Base-by-base conservation (phyloP, 2,888 invertebrate genomes). In the Pecten maximus region DNA sequence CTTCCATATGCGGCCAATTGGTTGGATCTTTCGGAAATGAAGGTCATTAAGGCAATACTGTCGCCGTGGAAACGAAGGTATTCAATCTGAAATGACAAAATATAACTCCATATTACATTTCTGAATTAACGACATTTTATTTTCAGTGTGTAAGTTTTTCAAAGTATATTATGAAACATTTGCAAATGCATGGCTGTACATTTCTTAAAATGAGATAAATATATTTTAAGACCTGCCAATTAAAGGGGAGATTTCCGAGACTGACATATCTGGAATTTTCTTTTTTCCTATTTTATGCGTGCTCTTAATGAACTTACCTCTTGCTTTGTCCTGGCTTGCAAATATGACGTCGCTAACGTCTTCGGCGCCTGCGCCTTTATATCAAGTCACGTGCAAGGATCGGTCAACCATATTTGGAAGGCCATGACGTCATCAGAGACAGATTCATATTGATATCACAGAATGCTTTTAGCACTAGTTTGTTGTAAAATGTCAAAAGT, bases 341-440 rank as follows among this genome's bases (percentile, higher is more conserved):
- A n/a, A 74, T 74, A 6, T 35, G 74, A 74, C 74, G 74, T 74
- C 74, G 35, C 35, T 74, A 74, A 74, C 74, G 74, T 74, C 74
- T 74, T 35, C 35, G 74, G 74, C 74, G 74, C 74, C 74, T 74
- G 74, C 35, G 74, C 74, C 74, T 74, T 35, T 74, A 2, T 35
- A 10, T 74, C 35, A 28, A 74, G 74, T 74, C 74, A 35, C 74
- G 74, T 28, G 74, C 35, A 35, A 35, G 74, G 74, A 35, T 2
- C 28, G 3, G 28, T 28, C 35, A 74, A 2, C 15, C 60, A 35
- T 74, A 23, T 28, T 23, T 74, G 28, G 74, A 35, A 60, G n/a
- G n/a, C 16, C 23, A 23, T 4, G n/a, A 44, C 8, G 44, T 44
- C 44, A 12, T 44, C 44, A 12, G 74, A 74, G 74, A 74, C 74